A percentile compares a stretch with the other conserved stretches of the same genome.
phyloP scores from a whole-genome alignment of 1,140 invertebrate genomes.

The Neuroterus valhalla region DNA sequence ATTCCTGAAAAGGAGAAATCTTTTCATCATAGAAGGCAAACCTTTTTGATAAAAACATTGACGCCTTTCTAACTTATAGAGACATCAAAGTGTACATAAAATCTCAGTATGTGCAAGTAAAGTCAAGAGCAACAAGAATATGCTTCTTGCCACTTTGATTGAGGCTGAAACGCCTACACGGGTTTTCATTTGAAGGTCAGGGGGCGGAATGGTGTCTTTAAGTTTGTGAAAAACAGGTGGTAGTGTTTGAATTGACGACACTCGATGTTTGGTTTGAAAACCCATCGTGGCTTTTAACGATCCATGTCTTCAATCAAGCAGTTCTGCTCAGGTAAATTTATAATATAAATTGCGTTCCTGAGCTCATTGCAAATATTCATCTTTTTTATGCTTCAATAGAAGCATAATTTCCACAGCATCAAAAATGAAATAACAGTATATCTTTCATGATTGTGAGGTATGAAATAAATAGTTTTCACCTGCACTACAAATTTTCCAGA shows the following conservation, averaged over 20 bases:
- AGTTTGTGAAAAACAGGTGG: not conserved
- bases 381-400: no score
- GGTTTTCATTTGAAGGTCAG: not conserved
- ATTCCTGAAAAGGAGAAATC: no score
- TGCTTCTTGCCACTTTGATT: conserved; percentile 60
- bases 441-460: no score
- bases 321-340: no score
- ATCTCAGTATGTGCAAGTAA: conserved; percentile 40
- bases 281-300: not conserved
- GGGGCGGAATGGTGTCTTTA: not conserved
- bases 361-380: no score
- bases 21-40: not conserved
- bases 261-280: not conserved
- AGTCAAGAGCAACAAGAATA: conserved; percentile 65
- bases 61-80: not conserved
- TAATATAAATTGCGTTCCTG: no score
- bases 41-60: not conserved
- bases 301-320: no score
- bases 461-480: no score
- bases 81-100: conserved; percentile 58
- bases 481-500: not conserved
- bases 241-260: not conserved
- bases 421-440: no score
- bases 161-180: conserved; percentile 14
- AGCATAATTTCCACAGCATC: no score